Conservation (phyloP, 2,888 invertebrate genomes). For the Furcula furcula region DNA sequence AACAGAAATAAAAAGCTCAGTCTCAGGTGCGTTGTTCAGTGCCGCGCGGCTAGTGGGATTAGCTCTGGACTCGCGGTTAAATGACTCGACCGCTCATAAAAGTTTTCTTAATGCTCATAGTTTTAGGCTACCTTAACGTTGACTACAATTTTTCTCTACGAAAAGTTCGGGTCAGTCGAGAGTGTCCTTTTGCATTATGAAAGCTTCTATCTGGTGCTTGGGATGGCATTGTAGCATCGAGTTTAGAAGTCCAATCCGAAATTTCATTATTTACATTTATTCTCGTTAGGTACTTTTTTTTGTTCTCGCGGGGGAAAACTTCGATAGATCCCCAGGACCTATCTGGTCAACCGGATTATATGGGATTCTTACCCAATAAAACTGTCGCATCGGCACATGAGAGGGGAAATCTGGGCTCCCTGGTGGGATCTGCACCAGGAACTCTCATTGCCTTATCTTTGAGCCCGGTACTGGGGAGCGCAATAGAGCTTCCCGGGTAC, state of each 20-base stretch:
- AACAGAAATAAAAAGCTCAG: conserved; percentile 71
- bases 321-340: too few relatives aligned
- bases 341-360: too few relatives aligned
- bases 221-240: conserved; percentile 50
- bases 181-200: conserved; percentile 59
- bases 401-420: too few relatives aligned
- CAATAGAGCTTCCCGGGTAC: too few relatives aligned
- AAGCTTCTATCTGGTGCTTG: conserved; percentile 51
- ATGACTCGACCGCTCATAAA: conserved; percentile 73
- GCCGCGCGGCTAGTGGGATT: conserved; percentile 57
- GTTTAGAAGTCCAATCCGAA: conserved; percentile 46
- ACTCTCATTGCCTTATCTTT: too few relatives aligned
- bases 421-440: too few relatives aligned
- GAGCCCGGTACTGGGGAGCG: too few relatives aligned
- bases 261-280: conserved; percentile 61
- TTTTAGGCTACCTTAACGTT: conserved; percentile 59
- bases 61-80: conserved; percentile 75
- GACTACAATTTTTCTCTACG: conserved; percentile 58
- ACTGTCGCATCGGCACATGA: too few relatives aligned
- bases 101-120: conserved; percentile 77
- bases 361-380: too few relatives aligned
- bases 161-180: conserved; percentile 54
- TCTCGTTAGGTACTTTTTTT: too few relatives aligned
- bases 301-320: too few relatives aligned
- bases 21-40: conserved; percentile 73